Evolutionary conservation across 2,888 invertebrate genomes (phyloP).

Genomic region (Cerastis leucographa): DNA sequence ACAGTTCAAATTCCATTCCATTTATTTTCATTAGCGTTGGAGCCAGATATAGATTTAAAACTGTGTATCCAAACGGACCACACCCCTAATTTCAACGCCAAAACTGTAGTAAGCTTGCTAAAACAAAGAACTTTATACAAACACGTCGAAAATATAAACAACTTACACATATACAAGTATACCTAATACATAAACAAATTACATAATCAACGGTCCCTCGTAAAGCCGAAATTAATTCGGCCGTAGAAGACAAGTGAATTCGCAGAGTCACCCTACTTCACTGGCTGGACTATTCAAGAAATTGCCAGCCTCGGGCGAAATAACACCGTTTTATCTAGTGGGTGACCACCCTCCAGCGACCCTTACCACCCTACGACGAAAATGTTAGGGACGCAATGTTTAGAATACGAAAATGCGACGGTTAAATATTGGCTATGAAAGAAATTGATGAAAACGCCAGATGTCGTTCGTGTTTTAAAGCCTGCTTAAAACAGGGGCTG

Average conservation of each 20-base stretch:
- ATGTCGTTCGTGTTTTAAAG: constrained; percentile 22
- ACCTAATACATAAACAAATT: constrained; percentile 66
- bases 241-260: constrained; percentile 76
- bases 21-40: too few relatives aligned
- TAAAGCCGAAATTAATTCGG: constrained; percentile 78
- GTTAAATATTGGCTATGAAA: constrained; percentile 52
- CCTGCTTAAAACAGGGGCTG: background rate
- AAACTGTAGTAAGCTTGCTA: constrained; percentile 1
- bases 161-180: constrained; percentile 36
- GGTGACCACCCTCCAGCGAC: constrained; percentile 70
- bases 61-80: background rate
- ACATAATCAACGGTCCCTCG: constrained; percentile 73
- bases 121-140: constrained; percentile 51
- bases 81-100: background rate
- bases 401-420: constrained; percentile 53
- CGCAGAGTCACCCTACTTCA: constrained; percentile 69
- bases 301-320: constrained; percentile 79
- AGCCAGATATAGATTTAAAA: background rate
- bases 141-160: constrained; percentile 30
- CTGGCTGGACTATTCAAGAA: constrained; percentile 82
- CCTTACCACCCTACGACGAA: constrained; percentile 70
- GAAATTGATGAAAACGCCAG: constrained; percentile 45
- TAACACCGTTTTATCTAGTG: constrained; percentile 78
- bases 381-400: constrained; percentile 66
- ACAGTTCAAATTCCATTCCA: too few relatives aligned